phyloP scores from a whole-genome alignment of 2,888 invertebrate species.

The Polymixis lichenea region DNA sequence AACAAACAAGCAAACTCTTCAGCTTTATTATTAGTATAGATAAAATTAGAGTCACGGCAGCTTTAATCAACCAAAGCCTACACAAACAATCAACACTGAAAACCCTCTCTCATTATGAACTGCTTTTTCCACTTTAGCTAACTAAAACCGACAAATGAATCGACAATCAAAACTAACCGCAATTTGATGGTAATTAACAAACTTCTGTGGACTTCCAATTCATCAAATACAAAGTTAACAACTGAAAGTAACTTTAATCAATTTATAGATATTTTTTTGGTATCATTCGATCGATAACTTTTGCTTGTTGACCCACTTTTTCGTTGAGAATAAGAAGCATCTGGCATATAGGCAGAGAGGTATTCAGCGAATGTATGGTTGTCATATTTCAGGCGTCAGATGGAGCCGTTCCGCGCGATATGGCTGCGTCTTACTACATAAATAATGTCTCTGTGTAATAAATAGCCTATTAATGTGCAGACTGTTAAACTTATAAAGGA shows the following conservation, averaged over 20 bases:
- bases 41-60: neutral
- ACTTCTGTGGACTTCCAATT: slow-evolving; percentile 27
- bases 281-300: slow-evolving; percentile 18
- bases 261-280: neutral
- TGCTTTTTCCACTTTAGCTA: slow-evolving; percentile 9
- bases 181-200: slow-evolving; percentile 46
- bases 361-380: slow-evolving; percentile 60
- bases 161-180: slow-evolving; percentile 20
- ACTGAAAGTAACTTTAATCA: neutral
- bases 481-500: slow-evolving; percentile 39
- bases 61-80: neutral
- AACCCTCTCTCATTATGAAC: neutral
- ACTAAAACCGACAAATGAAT: slow-evolving; percentile 24
- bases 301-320: slow-evolving; percentile 12
- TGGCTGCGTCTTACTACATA: slow-evolving; percentile 49
- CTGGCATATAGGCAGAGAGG: slow-evolving; percentile 26
- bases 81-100: neutral
- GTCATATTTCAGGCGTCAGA: slow-evolving; percentile 66
- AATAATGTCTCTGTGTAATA: slow-evolving; percentile 62
- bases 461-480: slow-evolving; percentile 64
- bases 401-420: slow-evolving; percentile 50
- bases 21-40: too few species aligned
- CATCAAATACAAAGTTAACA: slow-evolving; percentile 15
- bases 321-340: slow-evolving; percentile 14
- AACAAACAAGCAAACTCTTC: too few species aligned